Evolutionary conservation across 2,113 vertebrate species (phyloP).

Genomic region (Mola mola): DNA sequence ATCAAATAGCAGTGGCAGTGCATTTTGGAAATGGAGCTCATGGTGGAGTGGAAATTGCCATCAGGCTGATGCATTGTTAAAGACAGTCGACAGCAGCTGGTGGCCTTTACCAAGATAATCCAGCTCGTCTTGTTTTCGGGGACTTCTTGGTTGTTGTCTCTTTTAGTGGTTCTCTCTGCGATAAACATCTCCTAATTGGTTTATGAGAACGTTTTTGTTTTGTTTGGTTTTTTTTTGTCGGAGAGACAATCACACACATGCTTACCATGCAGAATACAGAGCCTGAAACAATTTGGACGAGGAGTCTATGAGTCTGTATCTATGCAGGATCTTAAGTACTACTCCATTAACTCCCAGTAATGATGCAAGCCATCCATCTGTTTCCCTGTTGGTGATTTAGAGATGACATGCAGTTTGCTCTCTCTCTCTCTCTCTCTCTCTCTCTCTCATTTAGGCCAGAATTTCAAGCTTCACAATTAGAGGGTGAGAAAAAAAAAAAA

Average conservation of each 20-base stretch:
- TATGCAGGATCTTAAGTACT: constrained; percentile 52
- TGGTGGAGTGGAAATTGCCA: constrained; percentile 65
- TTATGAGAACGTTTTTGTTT: not conserved
- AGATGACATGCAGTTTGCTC: constrained; percentile 49
- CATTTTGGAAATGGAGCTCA: constrained; percentile 68
- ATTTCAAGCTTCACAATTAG: constrained; percentile 21
- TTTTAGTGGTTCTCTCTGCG: constrained; percentile 3
- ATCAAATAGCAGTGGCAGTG: constrained; percentile 71
- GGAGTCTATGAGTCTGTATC: constrained; percentile 28
- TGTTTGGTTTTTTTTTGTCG: not conserved
- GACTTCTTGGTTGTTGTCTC: constrained; percentile 14
- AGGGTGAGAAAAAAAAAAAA: constrained; percentile 7
- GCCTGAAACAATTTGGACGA: constrained; percentile 41
- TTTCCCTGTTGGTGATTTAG: constrained; percentile 52
- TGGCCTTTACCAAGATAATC: constrained; percentile 68
- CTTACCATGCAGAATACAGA: constrained; percentile 18
- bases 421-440: constrained; percentile 38
- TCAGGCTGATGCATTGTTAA: constrained; percentile 70
- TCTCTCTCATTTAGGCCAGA: constrained; percentile 40
- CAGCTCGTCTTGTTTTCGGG: constrained; percentile 51
- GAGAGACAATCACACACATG: not conserved
- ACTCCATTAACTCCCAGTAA: constrained; percentile 66
- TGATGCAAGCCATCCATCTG: constrained; percentile 62
- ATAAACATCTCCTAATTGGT: not conserved
- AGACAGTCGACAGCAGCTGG: constrained; percentile 64